Conservation (phyloP, 2,888 invertebrate species). For the Ferrisia virgata region DNA sequence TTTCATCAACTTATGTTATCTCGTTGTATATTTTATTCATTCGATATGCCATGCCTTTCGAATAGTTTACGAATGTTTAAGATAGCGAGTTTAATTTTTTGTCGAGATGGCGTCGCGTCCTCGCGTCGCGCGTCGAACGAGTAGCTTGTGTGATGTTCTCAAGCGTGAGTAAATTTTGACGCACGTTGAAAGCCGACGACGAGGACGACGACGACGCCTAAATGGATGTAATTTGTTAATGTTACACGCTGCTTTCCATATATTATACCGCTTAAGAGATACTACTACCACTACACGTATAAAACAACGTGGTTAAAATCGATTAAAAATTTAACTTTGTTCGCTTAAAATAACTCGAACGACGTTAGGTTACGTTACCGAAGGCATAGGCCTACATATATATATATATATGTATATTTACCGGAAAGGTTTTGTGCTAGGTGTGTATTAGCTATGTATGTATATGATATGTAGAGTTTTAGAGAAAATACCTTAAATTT, state of each 20-base stretch:
- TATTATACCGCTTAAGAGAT: no score
- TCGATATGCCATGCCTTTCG: slow-evolving; percentile 13
- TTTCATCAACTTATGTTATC: slow-evolving; percentile 33
- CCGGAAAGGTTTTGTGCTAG: neutral
- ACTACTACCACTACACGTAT: no score
- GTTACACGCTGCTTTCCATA: neutral
- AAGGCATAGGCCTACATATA: neutral
- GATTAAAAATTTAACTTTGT: neutral
- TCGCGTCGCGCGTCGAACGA: neutral
- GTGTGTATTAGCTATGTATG: neutral
- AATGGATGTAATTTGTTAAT: neutral
- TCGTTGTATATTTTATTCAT: slow-evolving; percentile 26
- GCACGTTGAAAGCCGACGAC: neutral
- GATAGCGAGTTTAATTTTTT: neutral
- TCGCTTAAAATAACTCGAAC: neutral
- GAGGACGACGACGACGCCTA: no score
- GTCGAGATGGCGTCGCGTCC: neutral
- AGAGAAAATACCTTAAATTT: slow-evolving; percentile 30
- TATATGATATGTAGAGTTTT: no score
- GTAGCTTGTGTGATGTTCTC: no score
- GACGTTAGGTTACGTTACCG: no score
- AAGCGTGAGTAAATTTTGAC: neutral
- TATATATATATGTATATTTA: no score
- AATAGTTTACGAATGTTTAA: slow-evolving; percentile 15
- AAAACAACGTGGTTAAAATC: neutral